These are phyloP conservation scores for Neotoxoptera formosana DNA, from an alignment of 1,140 invertebrate species.

Conservation along the genomic window DNA sequence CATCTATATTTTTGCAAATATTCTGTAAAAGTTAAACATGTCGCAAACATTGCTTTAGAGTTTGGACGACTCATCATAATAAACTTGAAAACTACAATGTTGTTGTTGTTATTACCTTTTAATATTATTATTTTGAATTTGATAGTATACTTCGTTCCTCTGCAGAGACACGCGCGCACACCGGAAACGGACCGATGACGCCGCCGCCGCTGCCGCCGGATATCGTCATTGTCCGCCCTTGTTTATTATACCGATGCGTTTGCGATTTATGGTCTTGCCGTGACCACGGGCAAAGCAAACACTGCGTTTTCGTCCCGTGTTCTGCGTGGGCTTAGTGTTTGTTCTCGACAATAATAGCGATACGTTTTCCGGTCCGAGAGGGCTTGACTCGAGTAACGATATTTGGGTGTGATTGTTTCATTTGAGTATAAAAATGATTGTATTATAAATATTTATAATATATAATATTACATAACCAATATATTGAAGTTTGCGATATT, in stretches of 20 bases:
- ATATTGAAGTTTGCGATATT: neutral
- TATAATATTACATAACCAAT: neutral
- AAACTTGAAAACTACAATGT: neutral
- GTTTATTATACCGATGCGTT: neutral
- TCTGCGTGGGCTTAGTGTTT: neutral
- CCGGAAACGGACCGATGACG: neutral
- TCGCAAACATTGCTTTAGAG: neutral
- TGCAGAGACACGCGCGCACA: neutral
- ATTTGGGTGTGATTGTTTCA: constrained; percentile 7
- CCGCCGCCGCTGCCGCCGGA: neutral
- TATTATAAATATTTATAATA: neutral
- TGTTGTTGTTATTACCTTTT: neutral
- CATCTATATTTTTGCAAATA: too few species aligned
- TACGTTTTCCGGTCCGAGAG: neutral
- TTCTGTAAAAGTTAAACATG: neutral
- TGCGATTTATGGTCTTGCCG: constrained; percentile 15
- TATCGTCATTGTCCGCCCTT: constrained; percentile 34
- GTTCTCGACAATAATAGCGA: constrained; percentile 18
- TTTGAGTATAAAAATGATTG: neutral
- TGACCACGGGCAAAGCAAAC: neutral
- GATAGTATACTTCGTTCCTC: neutral
- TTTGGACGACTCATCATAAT: neutral
- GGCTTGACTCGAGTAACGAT: neutral
- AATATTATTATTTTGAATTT: neutral
- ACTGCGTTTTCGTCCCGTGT: neutral